Conservation (phyloP, 2,888 invertebrate genomes). For the Omphaloscelis lunosa region DNA sequence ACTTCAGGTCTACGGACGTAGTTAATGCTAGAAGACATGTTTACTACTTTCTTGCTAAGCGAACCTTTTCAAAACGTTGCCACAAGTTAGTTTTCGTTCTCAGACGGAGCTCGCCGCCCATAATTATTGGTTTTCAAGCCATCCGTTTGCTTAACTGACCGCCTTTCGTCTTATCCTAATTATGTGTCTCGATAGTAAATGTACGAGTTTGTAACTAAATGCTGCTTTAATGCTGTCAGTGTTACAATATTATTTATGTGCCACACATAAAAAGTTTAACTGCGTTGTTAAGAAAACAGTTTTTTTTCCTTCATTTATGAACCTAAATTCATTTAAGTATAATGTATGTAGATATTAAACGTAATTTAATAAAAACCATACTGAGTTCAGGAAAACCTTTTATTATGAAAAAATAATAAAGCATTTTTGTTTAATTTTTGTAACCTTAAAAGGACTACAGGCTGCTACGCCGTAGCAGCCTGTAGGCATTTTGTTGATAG, state of each 20-base stretch:
- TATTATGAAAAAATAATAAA: background rate
- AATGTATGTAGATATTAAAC: background rate
- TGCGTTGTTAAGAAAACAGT: background rate
- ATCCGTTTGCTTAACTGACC: constrained; percentile 63
- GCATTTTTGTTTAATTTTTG: background rate
- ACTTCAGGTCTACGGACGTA: constrained; percentile 44
- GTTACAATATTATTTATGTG: constrained; percentile 40
- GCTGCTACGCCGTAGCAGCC: constrained; percentile 49
- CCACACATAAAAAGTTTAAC: background rate
- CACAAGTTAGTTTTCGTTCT: constrained; percentile 55
- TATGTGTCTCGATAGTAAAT: constrained; percentile 58
- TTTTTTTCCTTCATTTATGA: background rate
- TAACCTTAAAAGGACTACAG: constrained; percentile 8
- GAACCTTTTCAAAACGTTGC: constrained; percentile 59
- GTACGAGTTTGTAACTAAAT: constrained; percentile 44
- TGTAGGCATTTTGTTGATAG: constrained; percentile 7
- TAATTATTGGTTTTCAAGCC: constrained; percentile 61
- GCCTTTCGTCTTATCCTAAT: constrained; percentile 64
- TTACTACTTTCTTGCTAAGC: constrained; percentile 62
- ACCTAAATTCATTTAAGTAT: background rate
- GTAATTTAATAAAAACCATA: background rate
- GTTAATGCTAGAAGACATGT: constrained; percentile 51
- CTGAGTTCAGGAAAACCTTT: background rate
- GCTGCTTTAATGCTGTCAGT: constrained; percentile 45
- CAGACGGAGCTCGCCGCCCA: constrained; percentile 41